Percentiles rank a stretch among this genome's conserved stretches.
Conservation (phyloP, 2,888 invertebrate species). For the Drosophila neoperkinsi region DNA sequence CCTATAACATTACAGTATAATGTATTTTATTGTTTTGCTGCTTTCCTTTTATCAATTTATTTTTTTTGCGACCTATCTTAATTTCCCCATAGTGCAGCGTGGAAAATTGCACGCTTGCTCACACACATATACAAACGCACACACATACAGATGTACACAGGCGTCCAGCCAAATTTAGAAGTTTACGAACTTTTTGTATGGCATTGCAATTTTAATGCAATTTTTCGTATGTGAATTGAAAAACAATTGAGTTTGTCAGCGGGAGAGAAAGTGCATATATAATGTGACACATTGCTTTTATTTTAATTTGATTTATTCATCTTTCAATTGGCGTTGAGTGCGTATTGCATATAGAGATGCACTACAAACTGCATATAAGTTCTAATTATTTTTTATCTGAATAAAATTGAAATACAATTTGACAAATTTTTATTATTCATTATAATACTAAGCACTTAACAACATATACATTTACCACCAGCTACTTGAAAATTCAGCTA, state of each 20-base stretch:
- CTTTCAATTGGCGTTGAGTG: constrained; percentile 36
- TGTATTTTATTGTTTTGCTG: neutral
- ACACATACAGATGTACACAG: constrained; percentile 7
- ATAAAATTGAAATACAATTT: neutral
- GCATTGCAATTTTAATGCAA: constrained; percentile 48
- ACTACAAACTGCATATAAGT: neutral
- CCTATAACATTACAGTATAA: neutral
- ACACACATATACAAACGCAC: neutral
- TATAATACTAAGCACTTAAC: neutral
- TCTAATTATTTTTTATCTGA: neutral
- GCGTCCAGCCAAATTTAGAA: constrained; percentile 2
- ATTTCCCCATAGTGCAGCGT: neutral
- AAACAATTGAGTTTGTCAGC: neutral
- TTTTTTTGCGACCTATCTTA: neutral
- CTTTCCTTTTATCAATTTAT: too few relatives aligned
- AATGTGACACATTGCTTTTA: constrained; percentile 26
- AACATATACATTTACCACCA: neutral
- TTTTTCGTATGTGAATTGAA: constrained; percentile 28
- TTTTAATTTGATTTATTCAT: constrained; percentile 28
- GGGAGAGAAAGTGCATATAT: constrained; percentile 3
- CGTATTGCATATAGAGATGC: neutral
- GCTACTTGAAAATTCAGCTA: neutral
- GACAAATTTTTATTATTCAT: too few relatives aligned
- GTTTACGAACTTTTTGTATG: constrained; percentile 22
- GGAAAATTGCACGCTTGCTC: neutral